Conservation (phyloP, 2,888 invertebrate genomes). For the Morinoia aosen region DNA sequence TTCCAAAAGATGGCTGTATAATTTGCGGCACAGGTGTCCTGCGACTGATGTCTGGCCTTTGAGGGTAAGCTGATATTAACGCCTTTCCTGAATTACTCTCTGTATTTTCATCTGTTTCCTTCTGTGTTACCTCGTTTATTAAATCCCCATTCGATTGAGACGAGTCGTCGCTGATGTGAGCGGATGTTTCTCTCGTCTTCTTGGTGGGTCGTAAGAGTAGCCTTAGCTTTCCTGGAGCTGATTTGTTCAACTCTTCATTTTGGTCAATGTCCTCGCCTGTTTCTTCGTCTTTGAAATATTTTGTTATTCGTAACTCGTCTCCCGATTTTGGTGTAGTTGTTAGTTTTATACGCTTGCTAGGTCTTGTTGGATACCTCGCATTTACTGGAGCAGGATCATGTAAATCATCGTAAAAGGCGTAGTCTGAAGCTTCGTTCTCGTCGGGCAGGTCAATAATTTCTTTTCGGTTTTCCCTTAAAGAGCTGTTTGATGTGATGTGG, state of each 20-base stretch:
- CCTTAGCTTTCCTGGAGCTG: background rate
- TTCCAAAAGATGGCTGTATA: background rate
- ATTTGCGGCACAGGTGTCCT: background rate
- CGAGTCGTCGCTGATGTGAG: background rate
- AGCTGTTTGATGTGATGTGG: background rate
- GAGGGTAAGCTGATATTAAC: background rate
- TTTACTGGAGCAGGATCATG: conserved; percentile 15
- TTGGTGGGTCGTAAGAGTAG: background rate
- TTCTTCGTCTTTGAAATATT: background rate
- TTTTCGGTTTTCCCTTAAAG: background rate
- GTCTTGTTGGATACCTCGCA: background rate
- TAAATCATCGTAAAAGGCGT: background rate
- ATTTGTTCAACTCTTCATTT: background rate
- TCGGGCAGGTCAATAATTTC: background rate
- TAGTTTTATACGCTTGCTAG: background rate
- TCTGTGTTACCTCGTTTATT: background rate
- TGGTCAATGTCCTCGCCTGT: background rate
- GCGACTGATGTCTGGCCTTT: background rate
- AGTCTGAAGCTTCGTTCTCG: background rate
- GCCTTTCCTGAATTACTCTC: background rate
- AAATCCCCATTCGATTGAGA: background rate
- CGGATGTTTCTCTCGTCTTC: background rate
- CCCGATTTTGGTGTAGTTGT: background rate
- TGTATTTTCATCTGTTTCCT: background rate
- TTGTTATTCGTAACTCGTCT: background rate